A percentile compares a stretch with the other conserved stretches of the same genome.
Evolutionary conservation across 2,888 invertebrate genomes (phyloP).

Genomic region (Pachycephus smyrnensis): DNA sequence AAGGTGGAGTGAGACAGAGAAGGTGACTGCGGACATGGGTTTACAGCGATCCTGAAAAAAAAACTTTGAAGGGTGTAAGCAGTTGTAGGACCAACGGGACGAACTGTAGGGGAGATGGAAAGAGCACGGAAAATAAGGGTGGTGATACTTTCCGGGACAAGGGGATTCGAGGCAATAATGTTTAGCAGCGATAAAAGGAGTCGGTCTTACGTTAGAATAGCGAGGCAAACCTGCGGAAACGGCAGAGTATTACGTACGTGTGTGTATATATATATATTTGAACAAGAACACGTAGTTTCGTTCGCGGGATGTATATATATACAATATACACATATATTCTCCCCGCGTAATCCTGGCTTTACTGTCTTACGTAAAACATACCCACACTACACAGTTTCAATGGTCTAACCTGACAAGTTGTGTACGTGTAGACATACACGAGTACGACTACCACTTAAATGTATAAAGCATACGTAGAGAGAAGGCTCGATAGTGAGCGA

Average conservation of each 20-base stretch:
- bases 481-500: neutral
- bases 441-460: neutral
- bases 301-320: slow-evolving; percentile 7
- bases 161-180: slow-evolving; percentile 25
- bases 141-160: slow-evolving; percentile 7
- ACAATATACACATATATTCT: slow-evolving; percentile 9
- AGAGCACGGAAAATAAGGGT: neutral
- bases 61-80: neutral
- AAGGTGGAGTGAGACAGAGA: neutral
- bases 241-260: neutral
- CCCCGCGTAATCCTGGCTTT: slow-evolving; percentile 41
- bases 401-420: neutral
- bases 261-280: neutral
- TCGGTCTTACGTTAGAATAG: slow-evolving; percentile 18
- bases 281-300: too few species aligned
- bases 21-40: neutral
- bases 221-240: slow-evolving; percentile 23
- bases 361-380: slow-evolving; percentile 38
- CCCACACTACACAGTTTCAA: neutral
- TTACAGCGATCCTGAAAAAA: neutral
- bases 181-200: slow-evolving; percentile 35
- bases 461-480: neutral
- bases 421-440: neutral
- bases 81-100: neutral
- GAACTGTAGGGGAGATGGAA: neutral